phyloP scores from a whole-genome alignment of 2,888 invertebrate species.

The Papilio gigon region DNA sequence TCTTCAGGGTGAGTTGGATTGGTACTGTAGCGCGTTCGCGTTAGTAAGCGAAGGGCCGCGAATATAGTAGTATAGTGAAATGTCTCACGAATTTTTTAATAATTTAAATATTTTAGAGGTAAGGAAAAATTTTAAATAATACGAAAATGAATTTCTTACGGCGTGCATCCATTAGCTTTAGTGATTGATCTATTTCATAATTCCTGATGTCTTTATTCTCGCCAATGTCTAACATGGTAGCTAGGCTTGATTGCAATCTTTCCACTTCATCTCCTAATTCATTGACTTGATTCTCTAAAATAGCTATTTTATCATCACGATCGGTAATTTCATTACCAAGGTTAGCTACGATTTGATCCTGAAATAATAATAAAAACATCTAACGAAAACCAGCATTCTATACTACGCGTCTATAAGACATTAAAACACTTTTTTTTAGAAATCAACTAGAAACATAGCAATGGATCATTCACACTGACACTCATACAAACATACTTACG shows the following conservation, averaged over 20 bases:
- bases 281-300: slow-evolving; percentile 73
- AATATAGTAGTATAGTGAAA: no score
- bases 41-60: no score
- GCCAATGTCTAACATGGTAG: slow-evolving; percentile 59
- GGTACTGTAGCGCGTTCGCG: no score
- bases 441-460: no score
- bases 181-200: slow-evolving; percentile 59
- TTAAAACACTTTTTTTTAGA: no score
- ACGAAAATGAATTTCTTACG: slow-evolving; percentile 65
- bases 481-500: no score
- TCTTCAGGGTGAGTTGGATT: no score
- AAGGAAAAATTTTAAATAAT: not conserved
- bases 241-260: slow-evolving; percentile 59
- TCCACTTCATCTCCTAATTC: slow-evolving; percentile 67
- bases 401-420: no score
- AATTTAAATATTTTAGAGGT: not conserved
- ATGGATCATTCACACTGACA: no score
- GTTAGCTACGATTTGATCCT: slow-evolving; percentile 63
- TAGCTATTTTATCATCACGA: slow-evolving; percentile 65
- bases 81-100: not conserved
- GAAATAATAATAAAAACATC: slow-evolving; percentile 43
- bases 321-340: slow-evolving; percentile 60
- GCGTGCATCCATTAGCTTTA: slow-evolving; percentile 69
- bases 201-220: slow-evolving; percentile 62
- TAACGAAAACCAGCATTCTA: not conserved